phyloP scores from a whole-genome alignment of 2,113 vertebrate genomes.

The Odocoileus virginianus region DNA sequence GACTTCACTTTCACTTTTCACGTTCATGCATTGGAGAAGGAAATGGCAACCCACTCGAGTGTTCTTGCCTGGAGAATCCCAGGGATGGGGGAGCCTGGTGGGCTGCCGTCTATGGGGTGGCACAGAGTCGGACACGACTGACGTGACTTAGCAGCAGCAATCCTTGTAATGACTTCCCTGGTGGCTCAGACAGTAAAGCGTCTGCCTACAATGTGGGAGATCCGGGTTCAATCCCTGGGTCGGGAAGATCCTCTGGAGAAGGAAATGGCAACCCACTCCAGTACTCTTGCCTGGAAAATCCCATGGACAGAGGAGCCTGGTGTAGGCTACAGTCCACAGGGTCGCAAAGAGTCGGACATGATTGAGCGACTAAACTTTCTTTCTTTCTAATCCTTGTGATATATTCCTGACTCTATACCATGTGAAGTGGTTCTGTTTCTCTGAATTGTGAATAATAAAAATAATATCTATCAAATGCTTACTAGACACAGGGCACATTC shows the following conservation, averaged over 20 bases:
- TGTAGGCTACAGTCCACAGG: background rate
- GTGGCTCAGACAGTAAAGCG: fast-evolving
- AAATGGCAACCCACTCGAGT: too few relatives aligned
- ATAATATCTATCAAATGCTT: background rate
- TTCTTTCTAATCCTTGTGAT: background rate
- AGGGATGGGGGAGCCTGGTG: too few relatives aligned
- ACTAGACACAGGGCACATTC: background rate
- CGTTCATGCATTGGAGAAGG: too few relatives aligned
- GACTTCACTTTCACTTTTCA: too few relatives aligned
- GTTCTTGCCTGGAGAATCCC: too few relatives aligned
- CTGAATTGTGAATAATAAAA: background rate
- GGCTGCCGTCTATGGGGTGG: too few relatives aligned
- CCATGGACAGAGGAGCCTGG: background rate
- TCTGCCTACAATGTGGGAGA: background rate
- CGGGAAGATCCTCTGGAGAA: background rate
- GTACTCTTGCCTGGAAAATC: background rate
- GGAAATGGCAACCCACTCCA: background rate
- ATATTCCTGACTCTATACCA: background rate
- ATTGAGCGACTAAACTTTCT: background rate
- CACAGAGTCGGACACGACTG: too few relatives aligned
- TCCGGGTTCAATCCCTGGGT: background rate
- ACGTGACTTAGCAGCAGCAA: too few relatives aligned
- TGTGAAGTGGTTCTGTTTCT: background rate
- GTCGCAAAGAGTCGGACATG: background rate
- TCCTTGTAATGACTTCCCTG: background rate